Base-by-base conservation (phyloP, 2,888 invertebrate genomes). In the Masnerella sp. region DNA sequence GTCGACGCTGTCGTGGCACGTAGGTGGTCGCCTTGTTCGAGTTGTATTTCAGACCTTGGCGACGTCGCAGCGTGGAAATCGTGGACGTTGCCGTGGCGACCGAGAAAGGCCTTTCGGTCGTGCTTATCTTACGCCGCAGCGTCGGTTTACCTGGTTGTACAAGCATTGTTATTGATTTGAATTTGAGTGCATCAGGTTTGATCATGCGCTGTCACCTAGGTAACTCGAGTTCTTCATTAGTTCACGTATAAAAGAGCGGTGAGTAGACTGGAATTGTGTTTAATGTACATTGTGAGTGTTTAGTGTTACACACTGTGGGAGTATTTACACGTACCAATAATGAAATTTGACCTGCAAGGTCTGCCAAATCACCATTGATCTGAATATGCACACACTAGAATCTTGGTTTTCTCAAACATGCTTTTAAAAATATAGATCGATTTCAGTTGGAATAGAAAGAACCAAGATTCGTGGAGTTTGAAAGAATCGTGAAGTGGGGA, bases 41-140 rank as follows among this genome's bases (percentile, higher is more conserved):
- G 17, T 61, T 43, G 54, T 70, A 64, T 47, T 77, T 79, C 18
- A 77, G 70, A n/a, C 78, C 71, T 69, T 82, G 79, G 58, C 78
- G 78, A 67, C 81, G 76, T 69, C 75, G 75, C 2, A 76, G 28
- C 3, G 80, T 49, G 11, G 80, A 64, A 8, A 78, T 67, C 9
- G 76, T 73, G 49, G 72, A 40, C 36, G 84, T 12, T 11, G 5
- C 5, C 0, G 22, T 43, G 58, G 80, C 77, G 11, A 78, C 36
- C 18, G 68, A 38, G 70, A 76, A 77, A 42, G 88, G 86, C 25
- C 82, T 78, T 72, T 83, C 74, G 52, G 88, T 87, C 42, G 87
- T 85, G 72, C 85, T 87, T 82, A 86, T 86, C 76, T 83, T 85
- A 77, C 86, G 83, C 65, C 87, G 84, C 64, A 79, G 72, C 61